phyloP scores from a whole-genome alignment of 2,113 vertebrate genomes.

The Pomatorhinus ruficollis region DNA sequence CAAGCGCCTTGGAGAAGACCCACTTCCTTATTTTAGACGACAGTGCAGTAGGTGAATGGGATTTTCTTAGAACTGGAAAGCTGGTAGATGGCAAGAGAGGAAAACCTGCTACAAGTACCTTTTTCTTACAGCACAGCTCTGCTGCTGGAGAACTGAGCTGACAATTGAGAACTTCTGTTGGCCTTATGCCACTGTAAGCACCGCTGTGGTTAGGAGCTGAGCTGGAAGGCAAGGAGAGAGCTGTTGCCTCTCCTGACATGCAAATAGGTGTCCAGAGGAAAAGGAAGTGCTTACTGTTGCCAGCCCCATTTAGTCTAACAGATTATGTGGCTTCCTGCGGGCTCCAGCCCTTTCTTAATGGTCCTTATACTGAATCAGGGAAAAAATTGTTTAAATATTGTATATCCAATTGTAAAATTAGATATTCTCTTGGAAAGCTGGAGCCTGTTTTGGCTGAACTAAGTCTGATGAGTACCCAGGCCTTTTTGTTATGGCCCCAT shows the following conservation, averaged over 20 bases:
- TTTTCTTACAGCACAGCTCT: not conserved
- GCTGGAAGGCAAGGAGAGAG: constrained; percentile 32
- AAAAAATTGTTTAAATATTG: not conserved
- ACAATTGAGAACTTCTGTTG: not conserved
- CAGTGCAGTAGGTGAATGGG: not conserved
- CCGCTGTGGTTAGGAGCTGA: not conserved
- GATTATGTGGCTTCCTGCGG: not conserved
- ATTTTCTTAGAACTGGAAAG: not conserved
- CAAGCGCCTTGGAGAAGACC: not conserved
- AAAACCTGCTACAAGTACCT: not conserved
- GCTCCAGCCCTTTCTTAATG: not conserved
- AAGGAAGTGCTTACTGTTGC: not conserved
- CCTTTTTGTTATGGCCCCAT: not conserved
- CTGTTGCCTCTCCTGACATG: not conserved
- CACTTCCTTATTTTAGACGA: not conserved
- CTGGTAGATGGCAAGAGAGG: not conserved
- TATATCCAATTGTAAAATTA: not conserved
- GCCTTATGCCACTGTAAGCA: not conserved
- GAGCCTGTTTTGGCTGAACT: not conserved
- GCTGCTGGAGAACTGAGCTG: not conserved
- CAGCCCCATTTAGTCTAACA: not conserved
- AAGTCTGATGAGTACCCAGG: not conserved
- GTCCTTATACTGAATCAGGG: not conserved
- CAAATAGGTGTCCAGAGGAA: not conserved
- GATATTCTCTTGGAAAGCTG: not conserved